A percentile compares a stretch with the other conserved stretches of the same genome.
phyloP scores from a whole-genome alignment of 2,888 invertebrate genomes.

The Neocrepidodera transversa region DNA sequence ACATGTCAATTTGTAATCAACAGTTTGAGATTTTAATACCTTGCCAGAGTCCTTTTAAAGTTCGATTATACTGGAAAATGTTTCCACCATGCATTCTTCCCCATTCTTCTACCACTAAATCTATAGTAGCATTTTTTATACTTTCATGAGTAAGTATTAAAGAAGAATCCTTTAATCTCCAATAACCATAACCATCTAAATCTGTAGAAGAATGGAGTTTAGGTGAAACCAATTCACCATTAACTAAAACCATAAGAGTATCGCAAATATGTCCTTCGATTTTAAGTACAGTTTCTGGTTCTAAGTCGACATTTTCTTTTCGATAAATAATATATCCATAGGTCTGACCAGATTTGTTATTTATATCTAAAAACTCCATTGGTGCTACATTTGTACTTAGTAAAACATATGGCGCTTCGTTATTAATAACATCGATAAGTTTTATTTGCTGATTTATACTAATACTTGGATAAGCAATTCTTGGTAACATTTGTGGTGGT shows the following conservation, averaged over 20 bases:
- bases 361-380: slow-evolving; percentile 57
- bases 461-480: slow-evolving; percentile 70
- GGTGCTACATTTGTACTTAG: slow-evolving; percentile 38
- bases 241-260: slow-evolving; percentile 62
- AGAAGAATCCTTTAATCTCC: slow-evolving; percentile 51
- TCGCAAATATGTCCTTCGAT: slow-evolving; percentile 60
- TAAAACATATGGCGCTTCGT: slow-evolving; percentile 33
- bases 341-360: slow-evolving; percentile 62
- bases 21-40: slow-evolving; percentile 42
- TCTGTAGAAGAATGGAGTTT: slow-evolving; percentile 47
- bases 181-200: slow-evolving; percentile 58
- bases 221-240: slow-evolving; percentile 56
- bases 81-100: slow-evolving; percentile 73
- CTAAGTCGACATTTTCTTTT: slow-evolving; percentile 50
- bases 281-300: slow-evolving; percentile 47
- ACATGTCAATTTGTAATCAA: background rate
- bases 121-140: slow-evolving; percentile 52
- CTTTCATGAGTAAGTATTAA: slow-evolving; percentile 39
- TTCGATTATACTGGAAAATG: slow-evolving; percentile 56
- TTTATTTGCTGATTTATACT: slow-evolving; percentile 43
- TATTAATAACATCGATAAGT: slow-evolving; percentile 33
- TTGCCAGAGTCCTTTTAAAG: slow-evolving; percentile 55
- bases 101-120: slow-evolving; percentile 74
- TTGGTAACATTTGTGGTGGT: slow-evolving; percentile 77
- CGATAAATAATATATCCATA: slow-evolving; percentile 66